Conservation (phyloP, 2,113 vertebrate species). For the Leptocoma aspasia region DNA sequence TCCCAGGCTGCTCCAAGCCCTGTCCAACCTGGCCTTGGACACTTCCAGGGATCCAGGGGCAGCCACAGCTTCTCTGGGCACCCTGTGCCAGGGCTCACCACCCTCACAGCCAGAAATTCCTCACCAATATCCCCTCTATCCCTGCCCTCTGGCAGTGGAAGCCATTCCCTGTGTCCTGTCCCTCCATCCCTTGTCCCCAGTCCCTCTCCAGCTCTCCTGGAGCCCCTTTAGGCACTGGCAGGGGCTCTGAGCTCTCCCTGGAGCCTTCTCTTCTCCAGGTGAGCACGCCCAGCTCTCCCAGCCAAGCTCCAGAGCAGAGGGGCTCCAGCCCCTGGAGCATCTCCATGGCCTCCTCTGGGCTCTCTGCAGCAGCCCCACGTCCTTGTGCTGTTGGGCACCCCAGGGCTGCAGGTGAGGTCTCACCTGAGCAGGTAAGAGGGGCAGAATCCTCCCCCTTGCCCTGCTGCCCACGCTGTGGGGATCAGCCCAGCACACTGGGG, state of each 20-base stretch:
- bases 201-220: background rate
- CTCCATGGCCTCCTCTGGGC: rapidly evolving
- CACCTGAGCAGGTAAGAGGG: background rate
- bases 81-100: background rate
- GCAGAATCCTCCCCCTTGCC: background rate
- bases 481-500: background rate
- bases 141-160: background rate
- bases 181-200: background rate
- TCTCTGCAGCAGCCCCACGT: rapidly evolving
- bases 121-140: rapidly evolving
- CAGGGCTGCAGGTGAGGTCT: background rate
- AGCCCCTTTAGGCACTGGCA: rapidly evolving
- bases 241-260: background rate
- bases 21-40: rapidly evolving
- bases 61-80: background rate
- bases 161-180: background rate
- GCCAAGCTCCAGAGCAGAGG: background rate
- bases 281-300: background rate
- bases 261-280: background rate
- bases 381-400: background rate
- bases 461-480: background rate
- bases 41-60: background rate
- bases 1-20: background rate
- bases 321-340: background rate
- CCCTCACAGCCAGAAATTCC: background rate